Percentiles rank a stretch among this genome's conserved stretches.
Conservation (phyloP, 2,797 vertebrate species). For the Malurus splendens region DNA sequence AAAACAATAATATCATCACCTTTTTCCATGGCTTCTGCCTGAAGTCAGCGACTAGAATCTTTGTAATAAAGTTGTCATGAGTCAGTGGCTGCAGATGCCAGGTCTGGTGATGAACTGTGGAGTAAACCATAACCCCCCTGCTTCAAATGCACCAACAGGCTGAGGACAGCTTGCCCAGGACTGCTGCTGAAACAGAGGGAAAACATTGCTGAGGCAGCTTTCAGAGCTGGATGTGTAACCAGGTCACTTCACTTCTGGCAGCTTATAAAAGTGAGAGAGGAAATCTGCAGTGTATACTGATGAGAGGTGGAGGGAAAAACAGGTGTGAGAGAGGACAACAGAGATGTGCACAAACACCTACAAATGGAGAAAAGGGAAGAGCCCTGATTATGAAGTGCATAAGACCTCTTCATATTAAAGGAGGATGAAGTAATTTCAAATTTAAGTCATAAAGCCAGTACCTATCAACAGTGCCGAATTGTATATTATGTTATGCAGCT, state of each 20-base stretch:
- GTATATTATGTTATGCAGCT: background rate
- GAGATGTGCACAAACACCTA: background rate
- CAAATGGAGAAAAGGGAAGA: background rate
- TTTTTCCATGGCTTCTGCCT: background rate
- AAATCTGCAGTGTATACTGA: slow-evolving; percentile 9
- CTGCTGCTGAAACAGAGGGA: slow-evolving; percentile 6
- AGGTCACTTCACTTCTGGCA: slow-evolving; percentile 51
- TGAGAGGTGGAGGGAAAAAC: background rate
- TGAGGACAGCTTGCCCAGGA: background rate
- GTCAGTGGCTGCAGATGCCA: background rate
- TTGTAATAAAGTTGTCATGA: background rate
- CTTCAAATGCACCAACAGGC: background rate
- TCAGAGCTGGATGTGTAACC: background rate
- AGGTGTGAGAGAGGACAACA: background rate
- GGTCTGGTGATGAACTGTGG: background rate
- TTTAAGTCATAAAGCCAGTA: background rate
- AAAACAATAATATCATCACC: background rate
- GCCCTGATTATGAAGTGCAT: rapidly evolving
- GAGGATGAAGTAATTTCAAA: background rate
- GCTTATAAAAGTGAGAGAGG: slow-evolving; percentile 30
- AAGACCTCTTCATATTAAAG: background rate
- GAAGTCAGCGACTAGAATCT: background rate
- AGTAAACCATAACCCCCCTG: background rate
- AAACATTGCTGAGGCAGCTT: slow-evolving; percentile 47
- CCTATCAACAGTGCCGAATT: background rate